Evolutionary conservation across 2,888 invertebrate genomes (phyloP), one percentile per base, ranked within the genome.

Genomic region (Drosophila cracens): DNA sequence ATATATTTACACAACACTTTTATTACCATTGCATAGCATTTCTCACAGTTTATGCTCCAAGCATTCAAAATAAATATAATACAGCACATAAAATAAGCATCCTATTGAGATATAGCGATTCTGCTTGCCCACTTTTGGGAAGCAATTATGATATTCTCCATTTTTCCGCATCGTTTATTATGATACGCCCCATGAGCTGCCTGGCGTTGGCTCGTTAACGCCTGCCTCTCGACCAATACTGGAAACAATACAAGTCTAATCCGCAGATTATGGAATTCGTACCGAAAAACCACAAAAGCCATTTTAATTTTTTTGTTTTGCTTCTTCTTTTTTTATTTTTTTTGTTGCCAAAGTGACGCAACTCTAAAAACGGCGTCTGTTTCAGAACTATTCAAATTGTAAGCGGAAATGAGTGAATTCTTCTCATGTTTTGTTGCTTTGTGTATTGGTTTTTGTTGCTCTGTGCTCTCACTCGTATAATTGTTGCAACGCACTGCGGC

Each of bases 401-500:
- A 76, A 83, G 73, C 85, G 85, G 90, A 85, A 90, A 87, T 83
- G 90, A 83, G 69, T 72, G 87, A 81, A 76, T 90, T 90, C 79
- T 76, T 81, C 75, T 72, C 70, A 70, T 68, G 71, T 89, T 84
- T 83, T 83, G 71, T 63, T 64, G 74, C 58, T 62, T 71, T 71
- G 68, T 60, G 51, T 51, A 70, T 80, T 79, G 82, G 54, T 60
- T 65, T 65, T 69, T 68, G 66, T 66, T 83, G 59, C 49, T 64
- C 64, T 84, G 82, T 71, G 68, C 85, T 85, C 83, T 84, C 80
- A 87, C 72, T 88, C 84, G 88, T 89, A 82, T 84, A 84, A 84
- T 84, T 89, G 88, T 88, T 85, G 84, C 83, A 89, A 87, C 90
- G 90, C 84, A 89, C 66, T 87, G 90, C 74, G 87, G 87, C 87